These are phyloP conservation scores for Periophthalmodon schlosseri DNA, from an alignment of 2,113 vertebrate species.

Conservation along the genomic window DNA sequence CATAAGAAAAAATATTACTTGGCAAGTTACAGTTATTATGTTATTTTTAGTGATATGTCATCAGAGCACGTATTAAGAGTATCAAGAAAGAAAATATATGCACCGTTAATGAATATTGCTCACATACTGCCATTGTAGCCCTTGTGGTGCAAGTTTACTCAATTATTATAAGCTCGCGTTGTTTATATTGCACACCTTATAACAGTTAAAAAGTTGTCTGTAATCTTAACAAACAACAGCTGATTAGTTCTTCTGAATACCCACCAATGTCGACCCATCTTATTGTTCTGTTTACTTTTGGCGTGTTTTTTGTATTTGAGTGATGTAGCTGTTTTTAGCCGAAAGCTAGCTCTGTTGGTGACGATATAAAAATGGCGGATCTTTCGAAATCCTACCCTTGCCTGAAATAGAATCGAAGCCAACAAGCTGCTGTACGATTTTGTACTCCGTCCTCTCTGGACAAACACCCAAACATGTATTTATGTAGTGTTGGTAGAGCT, in stretches of 20 bases:
- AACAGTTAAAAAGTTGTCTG: conserved; percentile 7
- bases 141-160: conserved; percentile 32
- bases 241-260: background rate
- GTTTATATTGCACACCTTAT: conserved; percentile 49
- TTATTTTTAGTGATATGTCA: background rate
- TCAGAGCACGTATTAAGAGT: background rate
- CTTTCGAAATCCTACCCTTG: conserved; percentile 94
- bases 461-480: background rate
- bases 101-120: background rate
- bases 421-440: conserved; percentile 28
- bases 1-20: background rate
- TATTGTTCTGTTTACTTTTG: background rate
- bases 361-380: conserved; percentile 97
- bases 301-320: background rate
- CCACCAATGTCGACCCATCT: background rate
- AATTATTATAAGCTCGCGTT: conserved; percentile 40
- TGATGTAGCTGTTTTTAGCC: conserved; percentile 52
- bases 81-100: background rate
- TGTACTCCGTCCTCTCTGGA: conserved; percentile 1
- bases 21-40: background rate
- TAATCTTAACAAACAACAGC: background rate
- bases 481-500: background rate
- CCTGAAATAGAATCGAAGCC: conserved; percentile 80
- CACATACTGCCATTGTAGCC: background rate
- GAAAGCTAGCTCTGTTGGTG: conserved; percentile 80